Evolutionary conservation across 2,797 vertebrate species (phyloP), one percentile per base, ranked within the genome.

Genomic region (Hyperoplus immaculatus): DNA sequence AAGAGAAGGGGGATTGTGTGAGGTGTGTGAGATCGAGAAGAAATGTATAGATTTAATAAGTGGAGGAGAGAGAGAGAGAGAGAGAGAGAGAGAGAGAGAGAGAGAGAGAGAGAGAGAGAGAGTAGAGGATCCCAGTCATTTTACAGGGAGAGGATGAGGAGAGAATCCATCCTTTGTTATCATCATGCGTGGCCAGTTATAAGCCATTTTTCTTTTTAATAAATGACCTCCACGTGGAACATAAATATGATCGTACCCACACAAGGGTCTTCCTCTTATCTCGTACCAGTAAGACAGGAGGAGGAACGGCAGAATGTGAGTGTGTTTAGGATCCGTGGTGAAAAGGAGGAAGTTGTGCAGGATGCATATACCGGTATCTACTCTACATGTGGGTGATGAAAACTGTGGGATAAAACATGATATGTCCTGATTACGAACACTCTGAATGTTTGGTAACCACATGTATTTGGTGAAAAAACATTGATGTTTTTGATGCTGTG

Each of bases 221-320:
- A 87, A 88, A 93, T 80, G 85, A 89, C 82, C 72, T 72, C 55
- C 10, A 21, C 0, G 14, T 7, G 45, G 73, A 53, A 77, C 81
- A 87, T 90, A 89, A 92, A 89, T 89, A 89, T 81, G 41, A 76
- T 84, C 68, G 72, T 73, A 73, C 72, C 69, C 83, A 84, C 85
- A 79, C 67, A 72, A 72, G 71, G 87, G 86, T 84, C 68, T 75
- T 45, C 78, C 81, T 86, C 90, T 91, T 80, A 89, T 90, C 80
- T 85, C 61, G 80, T 66, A 82, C 75, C 69, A 77, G 77, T 54
- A 42, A 77, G 69, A 80, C 51, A 75, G 55, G 55, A 80, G 58
- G 78, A 78, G 67, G 58, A 83, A 45, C 6, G 4, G 65, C 21
- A 54, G 53, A 36, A 56, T 66, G 61, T 45, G 18, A 53, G 21